Conservation (phyloP, 2,113 vertebrate genomes). For the Rutilus rutilus region DNA sequence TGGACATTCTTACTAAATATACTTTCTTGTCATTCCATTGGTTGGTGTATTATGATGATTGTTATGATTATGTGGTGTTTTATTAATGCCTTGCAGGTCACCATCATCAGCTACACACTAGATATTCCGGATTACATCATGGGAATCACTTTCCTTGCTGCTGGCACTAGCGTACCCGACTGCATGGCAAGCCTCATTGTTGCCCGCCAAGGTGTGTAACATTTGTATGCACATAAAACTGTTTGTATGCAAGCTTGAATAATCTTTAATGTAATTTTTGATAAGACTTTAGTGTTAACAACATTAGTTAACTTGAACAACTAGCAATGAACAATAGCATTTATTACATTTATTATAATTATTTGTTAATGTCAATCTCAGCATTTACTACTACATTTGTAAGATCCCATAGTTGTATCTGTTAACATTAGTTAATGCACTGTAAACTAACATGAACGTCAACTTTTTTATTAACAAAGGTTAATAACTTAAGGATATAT, state of each 20-base stretch:
- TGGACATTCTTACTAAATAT: neutral
- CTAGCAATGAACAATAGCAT: too few species aligned
- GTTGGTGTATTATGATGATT: neutral
- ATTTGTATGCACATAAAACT: neutral
- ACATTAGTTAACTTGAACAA: too few species aligned
- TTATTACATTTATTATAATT: too few species aligned
- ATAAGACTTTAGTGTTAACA: too few species aligned
- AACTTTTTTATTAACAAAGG: too few species aligned
- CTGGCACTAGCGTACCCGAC: conserved; percentile 82
- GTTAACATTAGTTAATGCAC: too few species aligned
- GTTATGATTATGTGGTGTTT: neutral
- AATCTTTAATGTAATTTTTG: neutral
- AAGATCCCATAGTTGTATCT: too few species aligned
- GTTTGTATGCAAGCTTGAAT: neutral
- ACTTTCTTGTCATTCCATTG: neutral
- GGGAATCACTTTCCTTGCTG: conserved; percentile 83
- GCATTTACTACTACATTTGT: too few species aligned
- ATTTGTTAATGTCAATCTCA: too few species aligned
- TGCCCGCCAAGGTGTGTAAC: conserved; percentile 75
- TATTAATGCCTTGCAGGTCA: conserved; percentile 68
- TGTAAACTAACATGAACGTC: too few species aligned
- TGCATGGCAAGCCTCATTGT: conserved; percentile 84
- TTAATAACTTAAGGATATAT: too few species aligned
- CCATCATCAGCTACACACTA: conserved; percentile 79
- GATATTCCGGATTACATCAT: conserved; percentile 84